Evolutionary conservation across 2,797 vertebrate species (phyloP), one percentile per base, ranked within the genome.

Genomic region (Arrhamphus sclerolepis): DNA sequence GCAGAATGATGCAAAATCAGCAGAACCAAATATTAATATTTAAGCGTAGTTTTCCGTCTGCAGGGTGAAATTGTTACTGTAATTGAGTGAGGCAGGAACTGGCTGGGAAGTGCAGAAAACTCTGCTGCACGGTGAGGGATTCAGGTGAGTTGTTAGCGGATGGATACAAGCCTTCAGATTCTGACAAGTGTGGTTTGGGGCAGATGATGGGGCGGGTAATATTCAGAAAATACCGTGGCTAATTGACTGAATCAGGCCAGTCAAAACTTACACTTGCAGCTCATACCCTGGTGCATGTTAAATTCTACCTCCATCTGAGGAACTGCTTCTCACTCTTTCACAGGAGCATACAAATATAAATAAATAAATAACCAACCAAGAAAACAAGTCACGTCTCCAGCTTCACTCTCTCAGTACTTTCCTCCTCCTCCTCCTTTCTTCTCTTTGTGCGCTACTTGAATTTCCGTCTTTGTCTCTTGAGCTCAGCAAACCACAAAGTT

Each of bases 1-100:
- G 50, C 63, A 59, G 60, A 76, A 82, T 52, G 65, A 80, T 71
- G 75, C 46, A 52, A 81, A 82, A 87, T 77, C 71, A 69, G 66
- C 68, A 62, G 44, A 78, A 70, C 28, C n/a, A 8, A 66, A 55
- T 68, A 90, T 89, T 86, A 81, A 84, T 86, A 88, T 89, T 82
- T 73, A 85, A 79, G 52, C 43, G 49, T 38, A 53, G 64, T 18
- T 81, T 81, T 55, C 54, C 21, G 11, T 17, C 22, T 41, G 57
- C 50, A 49, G 28, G 63, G 64, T 72, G 62, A 69, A 78, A 66
- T 61, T 31, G 75, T 80, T 77, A 75, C 63, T 56, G 46, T 72
- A 80, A 76, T 79, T 73, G 77, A 66, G 72, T 2, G 38, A 56
- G 74, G 66, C 63, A 41, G 40, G 46, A 49, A 56, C 52, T 40